Evolutionary conservation across 2,113 vertebrate species (phyloP).

Genomic region (Enhydra lutris): DNA sequence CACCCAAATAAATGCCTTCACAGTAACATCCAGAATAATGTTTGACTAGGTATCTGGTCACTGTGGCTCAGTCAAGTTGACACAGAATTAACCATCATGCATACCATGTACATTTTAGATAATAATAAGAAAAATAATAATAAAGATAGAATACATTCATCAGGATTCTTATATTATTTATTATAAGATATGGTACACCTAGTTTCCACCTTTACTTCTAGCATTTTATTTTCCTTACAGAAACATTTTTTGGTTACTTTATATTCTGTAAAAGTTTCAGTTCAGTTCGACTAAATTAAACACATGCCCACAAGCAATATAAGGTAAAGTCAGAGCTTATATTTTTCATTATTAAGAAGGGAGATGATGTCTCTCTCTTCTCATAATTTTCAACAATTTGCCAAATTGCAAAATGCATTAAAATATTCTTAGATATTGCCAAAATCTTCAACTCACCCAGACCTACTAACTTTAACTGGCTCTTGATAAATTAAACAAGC

Average conservation of each 20-base stretch:
- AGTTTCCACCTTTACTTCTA: neutral
- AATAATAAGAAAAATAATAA: neutral
- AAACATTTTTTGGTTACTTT: conserved; percentile 38
- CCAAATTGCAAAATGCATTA: conserved; percentile 26
- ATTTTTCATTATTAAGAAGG: conserved; percentile 27
- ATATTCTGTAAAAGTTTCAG: neutral
- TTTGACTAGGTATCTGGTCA: neutral
- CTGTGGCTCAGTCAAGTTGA: neutral
- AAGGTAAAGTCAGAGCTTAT: conserved; percentile 17
- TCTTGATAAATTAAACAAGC: neutral
- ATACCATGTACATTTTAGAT: neutral
- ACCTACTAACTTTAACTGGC: neutral
- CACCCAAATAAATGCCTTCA: neutral
- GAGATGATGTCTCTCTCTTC: neutral
- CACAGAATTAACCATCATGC: neutral
- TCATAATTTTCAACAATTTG: conserved; percentile 34
- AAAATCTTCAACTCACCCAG: neutral
- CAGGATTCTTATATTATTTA: neutral
- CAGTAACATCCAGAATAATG: neutral
- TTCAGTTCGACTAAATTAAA: conserved; percentile 60
- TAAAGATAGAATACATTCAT: neutral
- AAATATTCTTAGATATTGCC: neutral
- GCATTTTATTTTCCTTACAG: neutral
- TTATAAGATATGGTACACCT: neutral
- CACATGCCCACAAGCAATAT: neutral